phyloP scores from a whole-genome alignment of 2,113 vertebrate species.

The Nycticebus coucang region DNA sequence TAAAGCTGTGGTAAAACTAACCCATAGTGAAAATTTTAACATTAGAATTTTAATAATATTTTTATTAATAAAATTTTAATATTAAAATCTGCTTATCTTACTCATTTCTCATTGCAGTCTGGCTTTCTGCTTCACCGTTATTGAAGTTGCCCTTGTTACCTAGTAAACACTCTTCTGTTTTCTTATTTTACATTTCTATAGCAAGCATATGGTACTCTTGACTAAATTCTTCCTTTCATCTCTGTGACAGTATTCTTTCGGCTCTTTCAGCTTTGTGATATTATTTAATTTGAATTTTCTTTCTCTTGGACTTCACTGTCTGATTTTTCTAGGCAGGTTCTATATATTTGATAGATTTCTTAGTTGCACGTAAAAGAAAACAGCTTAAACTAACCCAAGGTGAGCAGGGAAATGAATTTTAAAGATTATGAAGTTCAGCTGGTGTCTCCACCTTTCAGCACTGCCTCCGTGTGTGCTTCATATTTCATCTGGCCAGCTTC shows the following conservation, averaged over 20 bases:
- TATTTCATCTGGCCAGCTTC: not conserved
- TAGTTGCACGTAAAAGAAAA: not conserved
- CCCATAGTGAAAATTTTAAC: not conserved
- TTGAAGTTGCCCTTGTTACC: not conserved
- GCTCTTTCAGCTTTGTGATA: not conserved
- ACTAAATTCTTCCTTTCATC: not conserved
- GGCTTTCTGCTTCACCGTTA: not conserved
- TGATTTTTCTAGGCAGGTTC: not conserved
- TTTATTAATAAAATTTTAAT: no score
- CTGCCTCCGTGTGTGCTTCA: not conserved
- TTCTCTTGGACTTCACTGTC: not conserved
- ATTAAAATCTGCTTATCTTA: not conserved
- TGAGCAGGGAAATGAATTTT: not conserved
- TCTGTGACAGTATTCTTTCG: not conserved
- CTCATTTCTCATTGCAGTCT: not conserved
- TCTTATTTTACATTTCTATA: not conserved
- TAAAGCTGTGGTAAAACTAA: not conserved
- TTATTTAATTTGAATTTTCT: not conserved
- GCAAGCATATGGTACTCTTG: not conserved
- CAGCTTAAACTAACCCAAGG: not conserved
- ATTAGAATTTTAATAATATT: not conserved
- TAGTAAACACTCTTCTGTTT: not conserved
- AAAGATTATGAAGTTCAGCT: not conserved
- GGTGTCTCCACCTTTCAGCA: not conserved
- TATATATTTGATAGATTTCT: constrained; percentile 12